Evolutionary conservation across 1,140 invertebrate species (phyloP).

Genomic region (Apis cerana): DNA sequence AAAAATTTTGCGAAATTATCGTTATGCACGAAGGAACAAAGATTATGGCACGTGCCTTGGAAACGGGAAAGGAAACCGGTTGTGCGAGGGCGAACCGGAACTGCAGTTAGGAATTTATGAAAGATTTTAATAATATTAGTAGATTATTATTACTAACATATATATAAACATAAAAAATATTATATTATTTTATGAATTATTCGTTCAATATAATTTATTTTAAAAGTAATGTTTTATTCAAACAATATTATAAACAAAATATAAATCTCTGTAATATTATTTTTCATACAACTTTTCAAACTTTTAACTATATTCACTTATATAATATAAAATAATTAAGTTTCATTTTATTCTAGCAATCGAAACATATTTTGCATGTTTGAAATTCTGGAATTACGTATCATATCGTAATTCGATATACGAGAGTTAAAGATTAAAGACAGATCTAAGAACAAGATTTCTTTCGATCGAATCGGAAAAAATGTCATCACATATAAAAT

Average conservation of each 20-base stretch:
- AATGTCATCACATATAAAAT: slow-evolving; percentile 60
- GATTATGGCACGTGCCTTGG: slow-evolving; percentile 58
- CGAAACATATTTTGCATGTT: background rate
- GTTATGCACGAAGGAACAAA: slow-evolving; percentile 49
- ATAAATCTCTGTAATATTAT: background rate
- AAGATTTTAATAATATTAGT: background rate
- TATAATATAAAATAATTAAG: too few species aligned
- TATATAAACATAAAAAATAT: too few species aligned
- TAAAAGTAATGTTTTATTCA: background rate
- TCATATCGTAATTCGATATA: background rate
- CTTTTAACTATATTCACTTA: too few species aligned
- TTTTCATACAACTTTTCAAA: too few species aligned
- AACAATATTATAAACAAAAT: background rate
- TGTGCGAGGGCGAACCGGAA: slow-evolving; percentile 40
- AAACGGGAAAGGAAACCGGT: slow-evolving; percentile 53
- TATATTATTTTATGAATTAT: background rate
- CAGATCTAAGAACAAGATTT: background rate
- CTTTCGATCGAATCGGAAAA: slow-evolving; percentile 40
- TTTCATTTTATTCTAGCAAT: too few species aligned
- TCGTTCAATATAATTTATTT: background rate
- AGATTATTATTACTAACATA: background rate
- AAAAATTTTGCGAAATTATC: slow-evolving; percentile 55
- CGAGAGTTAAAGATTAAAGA: background rate
- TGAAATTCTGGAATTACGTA: background rate
- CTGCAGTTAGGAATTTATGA: slow-evolving; percentile 37